Percentiles rank a stretch among this genome's conserved stretches.
Evolutionary conservation across 2,113 vertebrate species (phyloP).

Genomic region (Amphilophus citrinellus): DNA sequence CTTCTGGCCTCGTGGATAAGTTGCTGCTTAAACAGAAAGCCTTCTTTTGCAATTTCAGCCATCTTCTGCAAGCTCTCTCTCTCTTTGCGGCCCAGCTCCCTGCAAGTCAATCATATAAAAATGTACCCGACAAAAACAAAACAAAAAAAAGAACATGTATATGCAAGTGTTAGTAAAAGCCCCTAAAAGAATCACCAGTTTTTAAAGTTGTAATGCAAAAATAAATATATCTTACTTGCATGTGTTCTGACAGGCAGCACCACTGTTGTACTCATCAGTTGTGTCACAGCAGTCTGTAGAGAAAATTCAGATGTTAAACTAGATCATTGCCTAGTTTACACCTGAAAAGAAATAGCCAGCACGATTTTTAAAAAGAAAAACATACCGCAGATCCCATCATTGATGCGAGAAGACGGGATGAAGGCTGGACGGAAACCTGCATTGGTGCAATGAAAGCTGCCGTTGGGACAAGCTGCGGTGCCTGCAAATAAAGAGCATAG

Average conservation of each 20-base stretch:
- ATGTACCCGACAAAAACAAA: not conserved
- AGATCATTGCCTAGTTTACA: not conserved
- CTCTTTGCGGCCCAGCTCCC: constrained; percentile 89
- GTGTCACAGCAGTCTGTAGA: constrained; percentile 91
- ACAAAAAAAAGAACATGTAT: not conserved
- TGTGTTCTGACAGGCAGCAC: constrained; percentile 87
- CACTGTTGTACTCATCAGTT: constrained; percentile 94
- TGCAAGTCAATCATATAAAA: constrained; percentile 49
- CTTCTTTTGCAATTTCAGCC: constrained; percentile 89
- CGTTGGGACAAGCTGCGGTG: constrained; percentile 90
- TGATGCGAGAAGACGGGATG: constrained; percentile 89
- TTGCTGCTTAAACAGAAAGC: constrained; percentile 87
- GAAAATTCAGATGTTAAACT: not conserved
- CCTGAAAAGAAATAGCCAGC: not conserved
- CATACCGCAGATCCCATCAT: constrained; percentile 92
- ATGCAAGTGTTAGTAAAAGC: not conserved
- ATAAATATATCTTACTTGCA: constrained; percentile 84
- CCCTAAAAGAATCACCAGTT: not conserved
- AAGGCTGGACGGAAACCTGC: constrained; percentile 86
- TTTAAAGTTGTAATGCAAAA: not conserved
- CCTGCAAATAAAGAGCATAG: constrained; percentile 73
- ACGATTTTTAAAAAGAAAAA: not conserved
- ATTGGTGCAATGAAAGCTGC: constrained; percentile 91
- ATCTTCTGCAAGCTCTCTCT: constrained; percentile 85
- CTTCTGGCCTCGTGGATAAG: constrained; percentile 90